Evolutionary conservation across 2,113 vertebrate species (phyloP), one percentile per base, ranked within the genome.

Genomic region (Clarias magur): DNA sequence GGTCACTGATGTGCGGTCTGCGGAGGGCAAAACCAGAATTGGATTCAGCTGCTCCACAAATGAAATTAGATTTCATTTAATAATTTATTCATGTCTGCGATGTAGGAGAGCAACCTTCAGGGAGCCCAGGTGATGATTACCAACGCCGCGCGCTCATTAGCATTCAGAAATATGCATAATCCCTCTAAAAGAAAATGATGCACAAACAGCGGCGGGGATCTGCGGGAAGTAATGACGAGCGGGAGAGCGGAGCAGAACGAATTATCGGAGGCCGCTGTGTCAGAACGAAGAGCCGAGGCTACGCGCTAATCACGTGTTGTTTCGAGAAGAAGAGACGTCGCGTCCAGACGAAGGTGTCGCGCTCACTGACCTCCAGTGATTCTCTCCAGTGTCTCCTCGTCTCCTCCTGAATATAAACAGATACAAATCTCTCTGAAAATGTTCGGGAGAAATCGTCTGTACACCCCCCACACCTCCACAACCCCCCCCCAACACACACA

Each of bases 41-140:
- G 88, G 90, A 94, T 94, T 93, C 88, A 90, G 91, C 93, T 89
- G 92, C 91, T 90, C 85, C 88, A 87, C 92, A 88, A 91, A 91
- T 89, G 87, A 90, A 93, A 94, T 91, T 91, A 86, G 92, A 93
- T 94, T 94, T 94, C 83, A 92, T 94, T 93, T 91, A 93, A 95
- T 95, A 94, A 94, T 94, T 94, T 94, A 92, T 95, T 94, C 92
- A 92, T 94, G 92, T 93, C 82, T 87, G 91, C 86, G 76, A 88
- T 85, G 90, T 79, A 67, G 78, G 82, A 90, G 89, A 84, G 87
- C 82, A 85, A 91, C 88, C 89, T 90, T 90, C 63, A 83, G 87
- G 90, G 89, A 85, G 85, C 91, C 89, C 90, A 93, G 93, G 93
- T 94, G 93, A 94, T 94, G 93, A 94, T 94, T 94, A 93, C 94